phyloP scores from a whole-genome alignment of 2,113 vertebrate species.

The Sapayoa aenigma region DNA sequence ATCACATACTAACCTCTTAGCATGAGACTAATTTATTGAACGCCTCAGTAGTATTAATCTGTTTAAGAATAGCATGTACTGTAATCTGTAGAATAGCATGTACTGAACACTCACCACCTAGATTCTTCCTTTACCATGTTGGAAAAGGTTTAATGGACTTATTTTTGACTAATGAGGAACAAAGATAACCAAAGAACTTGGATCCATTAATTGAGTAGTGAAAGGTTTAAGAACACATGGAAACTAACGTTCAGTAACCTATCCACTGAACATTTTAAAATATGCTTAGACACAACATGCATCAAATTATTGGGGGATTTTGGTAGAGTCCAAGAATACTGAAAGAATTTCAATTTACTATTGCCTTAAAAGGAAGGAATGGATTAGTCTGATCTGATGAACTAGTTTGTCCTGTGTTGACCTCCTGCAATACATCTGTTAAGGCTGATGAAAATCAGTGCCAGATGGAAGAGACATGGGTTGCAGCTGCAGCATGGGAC shows the following conservation, averaged over 20 bases:
- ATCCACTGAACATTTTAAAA: not conserved
- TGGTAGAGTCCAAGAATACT: not conserved
- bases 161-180: constrained; percentile 2
- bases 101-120: not conserved
- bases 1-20: not conserved
- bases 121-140: constrained; percentile 3
- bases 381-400: not conserved
- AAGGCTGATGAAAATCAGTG: not conserved
- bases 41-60: not conserved
- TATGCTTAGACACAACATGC: not conserved
- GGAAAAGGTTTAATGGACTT: constrained; percentile 31
- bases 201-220: not conserved
- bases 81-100: not conserved
- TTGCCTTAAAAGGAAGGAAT: not conserved
- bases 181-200: constrained; percentile 9
- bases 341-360: not conserved
- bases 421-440: not conserved
- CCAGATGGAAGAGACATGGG: not conserved
- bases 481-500: not conserved
- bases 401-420: not conserved
- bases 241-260: constrained; percentile 30
- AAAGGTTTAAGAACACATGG: constrained; percentile 26
- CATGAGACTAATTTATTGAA: not conserved
- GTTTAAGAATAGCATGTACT: not conserved
- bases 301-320: not conserved